Evolutionary conservation across 2,888 invertebrate species (phyloP).

Genomic region (Hedya salicella): DNA sequence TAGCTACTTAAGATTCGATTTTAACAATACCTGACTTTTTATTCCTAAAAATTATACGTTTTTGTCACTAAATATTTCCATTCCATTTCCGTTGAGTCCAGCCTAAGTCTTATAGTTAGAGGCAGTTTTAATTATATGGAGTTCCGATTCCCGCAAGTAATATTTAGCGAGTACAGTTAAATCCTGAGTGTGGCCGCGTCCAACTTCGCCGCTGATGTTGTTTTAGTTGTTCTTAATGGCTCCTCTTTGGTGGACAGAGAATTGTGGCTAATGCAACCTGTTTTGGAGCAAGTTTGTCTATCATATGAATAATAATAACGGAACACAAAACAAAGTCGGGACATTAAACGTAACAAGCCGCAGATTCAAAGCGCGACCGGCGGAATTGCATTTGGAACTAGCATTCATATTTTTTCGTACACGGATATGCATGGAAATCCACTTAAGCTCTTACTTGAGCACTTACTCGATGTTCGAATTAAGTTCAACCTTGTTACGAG

Average conservation of each 20-base stretch:
- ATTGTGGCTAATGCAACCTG: constrained; percentile 67
- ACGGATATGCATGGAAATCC: neutral
- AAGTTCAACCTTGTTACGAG: neutral
- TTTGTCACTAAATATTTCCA: too few relatives aligned
- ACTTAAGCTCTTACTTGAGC: constrained; percentile 8
- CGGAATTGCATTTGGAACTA: constrained; percentile 4
- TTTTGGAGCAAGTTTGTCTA: constrained; percentile 50
- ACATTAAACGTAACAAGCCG: constrained; percentile 26
- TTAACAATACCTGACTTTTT: too few relatives aligned
- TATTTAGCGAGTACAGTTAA: constrained; percentile 62
- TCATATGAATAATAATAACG: constrained; percentile 41
- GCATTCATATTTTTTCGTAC: constrained; percentile 1
- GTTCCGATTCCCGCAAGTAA: constrained; percentile 55
- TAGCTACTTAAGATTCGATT: too few relatives aligned
- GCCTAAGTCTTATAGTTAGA: neutral
- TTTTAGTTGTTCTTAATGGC: constrained; percentile 74
- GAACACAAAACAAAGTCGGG: constrained; percentile 24
- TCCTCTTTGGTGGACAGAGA: constrained; percentile 66
- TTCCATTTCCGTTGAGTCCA: too few relatives aligned
- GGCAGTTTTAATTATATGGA: constrained; percentile 49
- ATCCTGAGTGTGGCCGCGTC: constrained; percentile 68
- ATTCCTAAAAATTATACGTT: too few relatives aligned
- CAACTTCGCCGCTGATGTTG: constrained; percentile 68
- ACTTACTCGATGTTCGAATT: neutral
- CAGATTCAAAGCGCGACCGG: constrained; percentile 6